Evolutionary conservation across 2,888 invertebrate species (phyloP).

Genomic region (Caenorhabditis wallacei): DNA sequence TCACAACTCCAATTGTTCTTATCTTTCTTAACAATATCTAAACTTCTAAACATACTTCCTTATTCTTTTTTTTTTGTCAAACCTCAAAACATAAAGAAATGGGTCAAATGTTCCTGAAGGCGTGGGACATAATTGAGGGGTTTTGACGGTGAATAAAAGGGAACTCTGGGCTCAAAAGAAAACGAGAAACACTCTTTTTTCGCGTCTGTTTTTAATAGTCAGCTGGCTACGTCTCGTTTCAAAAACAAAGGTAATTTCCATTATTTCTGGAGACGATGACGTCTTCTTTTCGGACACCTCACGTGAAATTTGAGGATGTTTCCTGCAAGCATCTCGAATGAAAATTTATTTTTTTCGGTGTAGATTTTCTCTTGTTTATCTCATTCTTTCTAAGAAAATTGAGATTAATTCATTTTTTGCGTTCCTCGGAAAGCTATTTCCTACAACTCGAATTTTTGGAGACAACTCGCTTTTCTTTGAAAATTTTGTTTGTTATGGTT

Average conservation of each 20-base stretch:
- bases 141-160: conserved; percentile 26
- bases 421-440: conserved; percentile 14
- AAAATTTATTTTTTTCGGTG: not conserved
- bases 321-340: not conserved
- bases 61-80: conserved; percentile 8
- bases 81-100: not conserved
- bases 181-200: conserved; percentile 9
- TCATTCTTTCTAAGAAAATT: conserved; percentile 1
- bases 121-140: conserved; percentile 35
- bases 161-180: conserved; percentile 30
- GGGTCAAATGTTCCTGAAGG: conserved; percentile 33
- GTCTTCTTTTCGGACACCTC: conserved; percentile 31
- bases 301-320: conserved; percentile 21
- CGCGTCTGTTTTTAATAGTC: not conserved
- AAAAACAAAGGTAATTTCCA: conserved; percentile 27
- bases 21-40: too few relatives aligned
- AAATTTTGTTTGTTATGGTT: not conserved
- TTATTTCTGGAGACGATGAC: conserved; percentile 33
- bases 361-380: not conserved
- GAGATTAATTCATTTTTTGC: conserved; percentile 21
- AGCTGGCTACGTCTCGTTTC: conserved; percentile 13
- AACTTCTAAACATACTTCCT: conserved; percentile 22
- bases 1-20: too few relatives aligned
- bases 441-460: not conserved
- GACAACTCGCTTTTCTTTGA: not conserved